Base-by-base conservation (phyloP, 2,113 vertebrate genomes). In the Erpornis zantholeuca region DNA sequence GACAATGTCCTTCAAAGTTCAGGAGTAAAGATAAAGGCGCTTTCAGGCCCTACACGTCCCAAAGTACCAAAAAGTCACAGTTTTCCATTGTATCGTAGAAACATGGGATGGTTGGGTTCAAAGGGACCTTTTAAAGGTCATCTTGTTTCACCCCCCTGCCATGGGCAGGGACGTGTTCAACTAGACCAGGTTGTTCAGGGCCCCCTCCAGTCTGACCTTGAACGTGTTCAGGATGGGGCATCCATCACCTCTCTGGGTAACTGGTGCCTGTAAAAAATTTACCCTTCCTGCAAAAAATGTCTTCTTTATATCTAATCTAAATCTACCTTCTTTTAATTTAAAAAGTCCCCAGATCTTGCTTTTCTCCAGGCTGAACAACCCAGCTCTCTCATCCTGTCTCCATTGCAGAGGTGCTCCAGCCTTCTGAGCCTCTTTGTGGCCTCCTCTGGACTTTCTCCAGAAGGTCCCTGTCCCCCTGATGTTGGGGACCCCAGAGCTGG, bases 221-320 rank as follows among this genome's bases (percentile, higher is more conserved):
- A 25, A 12, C 0, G 0, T 53, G 38, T 29, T 60, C 36, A 65
- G 68, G 8, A 66, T 65, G 44, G 44, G 59, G 27, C 24, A n/a
- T 29, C n/a, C 35, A 54, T 47, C 53, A 25, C n/a, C 29, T 53
- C 45, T 60, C n/a, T 82, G n/a, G 24, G 28, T 29, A 75, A 0
- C 14, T 60, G 35, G 14, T 69, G 29, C 40, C 13, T 42, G 40
- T 42, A 42, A 42, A 42, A 42, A 42, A 42, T 42, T 42, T 40
- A 40, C 38, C 38, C 38, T 40, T 12, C 38, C 38, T 40, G 38
- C 31, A 31, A 68, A 82, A 68, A 3, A 15, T 15, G 25, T 25
- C 28, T 22, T 53, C 54, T 18, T 82, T 61, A 11, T 14, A 29
- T 60, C 7, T 52, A 10, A 31, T 25, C 20, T 35, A 35, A 68